Base-by-base conservation (phyloP, 2,888 invertebrate species). In the Didymodactylos carnosus region DNA sequence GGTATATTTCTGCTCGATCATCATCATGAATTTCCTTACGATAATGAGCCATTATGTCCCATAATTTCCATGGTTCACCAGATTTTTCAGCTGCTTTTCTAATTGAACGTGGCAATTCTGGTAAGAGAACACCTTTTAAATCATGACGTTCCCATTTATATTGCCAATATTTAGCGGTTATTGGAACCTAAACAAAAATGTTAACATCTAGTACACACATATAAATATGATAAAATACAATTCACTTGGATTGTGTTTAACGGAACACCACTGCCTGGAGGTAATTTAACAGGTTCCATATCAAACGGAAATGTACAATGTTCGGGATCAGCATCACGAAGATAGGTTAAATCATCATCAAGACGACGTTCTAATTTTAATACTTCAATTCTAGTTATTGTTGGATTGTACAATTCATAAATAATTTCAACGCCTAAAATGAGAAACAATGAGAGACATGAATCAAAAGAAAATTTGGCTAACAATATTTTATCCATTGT, bases 371-470 rank as follows among this genome's bases (percentile, higher is more conserved):
- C 97, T 43, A 98, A 86, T 43, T 89, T 88, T 19, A 99, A 83
- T 3, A 95, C 91, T 84, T 94, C 92, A 43, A 99, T 89, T 80
- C 88, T 89, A 78, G 89, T 89, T 76, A 99, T 87, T 0, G 90
- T 88, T 19, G 98, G 97, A 84, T 93, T 94, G 80, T 99, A 99
- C 80, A 97, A 84, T 76, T 94, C 89, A 84, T 90, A 95, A 77
- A 86, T 83, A 78, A 90, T 86, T 84, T 89, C 89, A 70, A 88
- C 83, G 39, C 87, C 87, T 87, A 78, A 43, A 77, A 78, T 78
- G 78, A 76, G 25, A 74, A 62, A 70, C 40, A n/a, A 29, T 23
- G n/a, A 11, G 11, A 2, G 14, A 25, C 39, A 23, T 49, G 8
- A 41, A 11, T 7, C 13, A 39, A 6, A 53, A 16, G 19, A 19